Percentiles rank a stretch among this genome's conserved stretches.
These are phyloP conservation scores for Champsocephalus gunnari DNA, from an alignment of 2,797 vertebrate genomes.

Conservation along the genomic window DNA sequence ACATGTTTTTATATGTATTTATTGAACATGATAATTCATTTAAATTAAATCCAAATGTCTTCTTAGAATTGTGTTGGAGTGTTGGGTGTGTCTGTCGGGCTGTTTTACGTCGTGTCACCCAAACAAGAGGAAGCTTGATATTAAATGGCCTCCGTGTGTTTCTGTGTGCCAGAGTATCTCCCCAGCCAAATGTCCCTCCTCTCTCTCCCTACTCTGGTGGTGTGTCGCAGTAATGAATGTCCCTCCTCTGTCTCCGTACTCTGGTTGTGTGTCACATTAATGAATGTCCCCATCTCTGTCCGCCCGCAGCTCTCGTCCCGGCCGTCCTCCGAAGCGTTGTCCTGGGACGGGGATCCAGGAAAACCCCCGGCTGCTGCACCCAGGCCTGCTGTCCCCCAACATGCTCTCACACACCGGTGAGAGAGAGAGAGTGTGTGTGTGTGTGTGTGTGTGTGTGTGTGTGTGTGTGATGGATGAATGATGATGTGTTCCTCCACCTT, in stretches of 20 bases:
- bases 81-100: too few species aligned
- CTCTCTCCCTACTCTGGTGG: background rate
- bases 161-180: background rate
- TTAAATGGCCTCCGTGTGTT: too few species aligned
- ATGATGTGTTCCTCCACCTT: too few species aligned
- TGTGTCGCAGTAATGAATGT: slow-evolving; percentile 7
- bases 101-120: too few species aligned
- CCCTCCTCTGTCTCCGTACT: background rate
- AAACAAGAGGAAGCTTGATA: too few species aligned
- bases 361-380: slow-evolving; percentile 90
- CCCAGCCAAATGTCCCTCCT: background rate
- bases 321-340: slow-evolving; percentile 94
- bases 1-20: too few species aligned
- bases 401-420: slow-evolving; percentile 94
- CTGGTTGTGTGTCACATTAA: background rate
- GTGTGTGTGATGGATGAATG: background rate
- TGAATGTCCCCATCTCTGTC: slow-evolving; percentile 13
- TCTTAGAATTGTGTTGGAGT: too few species aligned
- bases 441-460: background rate
- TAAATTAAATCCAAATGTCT: too few species aligned
- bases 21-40: too few species aligned
- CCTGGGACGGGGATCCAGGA: slow-evolving; percentile 91
- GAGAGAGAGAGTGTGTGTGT: background rate
- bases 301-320: slow-evolving; percentile 90
- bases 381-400: slow-evolving; percentile 92